phyloP scores from a whole-genome alignment of 2,797 vertebrate species.

The Peromyscus melanophrys region DNA sequence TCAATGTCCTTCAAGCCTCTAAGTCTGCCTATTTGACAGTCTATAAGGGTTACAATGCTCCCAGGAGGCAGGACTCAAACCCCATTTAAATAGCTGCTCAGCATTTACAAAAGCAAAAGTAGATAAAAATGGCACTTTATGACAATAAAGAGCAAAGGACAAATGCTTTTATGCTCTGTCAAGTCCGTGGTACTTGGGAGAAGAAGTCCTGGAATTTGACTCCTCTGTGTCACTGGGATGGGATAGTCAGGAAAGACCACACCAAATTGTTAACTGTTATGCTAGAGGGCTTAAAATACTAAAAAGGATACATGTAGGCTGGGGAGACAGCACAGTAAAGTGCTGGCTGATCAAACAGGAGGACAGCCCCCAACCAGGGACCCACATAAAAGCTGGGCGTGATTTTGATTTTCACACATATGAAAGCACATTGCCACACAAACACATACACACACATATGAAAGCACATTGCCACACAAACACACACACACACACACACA shows the following conservation, averaged over 20 bases:
- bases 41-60: not conserved
- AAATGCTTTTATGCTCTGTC: not conserved
- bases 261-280: not conserved
- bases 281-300: not conserved
- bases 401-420: not conserved
- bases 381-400: not conserved
- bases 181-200: not conserved
- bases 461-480: too few relatives aligned
- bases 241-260: not conserved
- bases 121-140: conserved; percentile 20
- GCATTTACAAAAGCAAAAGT: conserved; percentile 21
- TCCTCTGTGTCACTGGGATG: not conserved
- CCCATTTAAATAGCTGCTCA: not conserved
- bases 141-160: not conserved
- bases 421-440: not conserved
- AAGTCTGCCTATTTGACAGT: not conserved
- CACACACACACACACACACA: not conserved
- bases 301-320: not conserved
- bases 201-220: not conserved
- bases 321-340: not conserved
- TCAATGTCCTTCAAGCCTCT: not conserved
- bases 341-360: not conserved
- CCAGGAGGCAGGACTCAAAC: not conserved
- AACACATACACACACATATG: not conserved
- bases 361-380: not conserved